Conservation (phyloP, 2,113 vertebrate genomes). For the Colistium nudipinnis region DNA sequence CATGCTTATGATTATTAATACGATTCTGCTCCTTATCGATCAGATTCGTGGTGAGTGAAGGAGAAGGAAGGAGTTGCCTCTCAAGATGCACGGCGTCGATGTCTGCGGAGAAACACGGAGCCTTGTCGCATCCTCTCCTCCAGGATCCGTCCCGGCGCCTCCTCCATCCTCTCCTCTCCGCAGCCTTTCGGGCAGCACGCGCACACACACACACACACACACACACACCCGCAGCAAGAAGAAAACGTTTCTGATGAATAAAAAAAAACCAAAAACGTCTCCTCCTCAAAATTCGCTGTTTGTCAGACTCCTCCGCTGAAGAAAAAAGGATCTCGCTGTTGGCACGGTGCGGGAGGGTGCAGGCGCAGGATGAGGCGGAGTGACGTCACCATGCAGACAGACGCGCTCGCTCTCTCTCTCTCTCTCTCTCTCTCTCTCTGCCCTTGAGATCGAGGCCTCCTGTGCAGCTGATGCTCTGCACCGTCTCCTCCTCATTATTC, state of each 20-base stretch:
- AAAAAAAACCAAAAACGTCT: no score
- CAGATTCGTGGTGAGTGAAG: no score
- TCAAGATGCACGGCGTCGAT: slow-evolving; percentile 22
- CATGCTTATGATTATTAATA: no score
- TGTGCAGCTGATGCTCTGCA: slow-evolving; percentile 37
- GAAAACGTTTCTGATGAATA: neutral
- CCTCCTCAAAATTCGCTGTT: no score
- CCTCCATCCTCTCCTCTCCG: neutral
- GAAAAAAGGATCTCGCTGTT: no score
- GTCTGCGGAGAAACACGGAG: slow-evolving; percentile 41
- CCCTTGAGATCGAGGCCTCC: slow-evolving; percentile 51
- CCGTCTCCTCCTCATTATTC: slow-evolving; percentile 4
- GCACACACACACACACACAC: neutral
- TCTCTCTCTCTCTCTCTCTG: slow-evolving; percentile 9
- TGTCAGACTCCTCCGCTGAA: neutral
- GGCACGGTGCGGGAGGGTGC: slow-evolving; percentile 52
- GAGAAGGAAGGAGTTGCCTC: neutral
- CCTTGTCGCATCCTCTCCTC: slow-evolving; percentile 58
- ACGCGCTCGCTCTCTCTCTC: slow-evolving; percentile 25
- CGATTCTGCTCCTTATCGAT: no score
- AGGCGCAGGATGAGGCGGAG: slow-evolving; percentile 41
- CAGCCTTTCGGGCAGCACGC: slow-evolving; percentile 20
- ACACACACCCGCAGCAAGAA: neutral
- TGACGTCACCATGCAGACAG: slow-evolving; percentile 77
- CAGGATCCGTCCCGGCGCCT: slow-evolving; percentile 45